Evolutionary conservation across 2,113 vertebrate species (phyloP), one percentile per base, ranked within the genome.

Genomic region (Boleophthalmus pectinirostris): DNA sequence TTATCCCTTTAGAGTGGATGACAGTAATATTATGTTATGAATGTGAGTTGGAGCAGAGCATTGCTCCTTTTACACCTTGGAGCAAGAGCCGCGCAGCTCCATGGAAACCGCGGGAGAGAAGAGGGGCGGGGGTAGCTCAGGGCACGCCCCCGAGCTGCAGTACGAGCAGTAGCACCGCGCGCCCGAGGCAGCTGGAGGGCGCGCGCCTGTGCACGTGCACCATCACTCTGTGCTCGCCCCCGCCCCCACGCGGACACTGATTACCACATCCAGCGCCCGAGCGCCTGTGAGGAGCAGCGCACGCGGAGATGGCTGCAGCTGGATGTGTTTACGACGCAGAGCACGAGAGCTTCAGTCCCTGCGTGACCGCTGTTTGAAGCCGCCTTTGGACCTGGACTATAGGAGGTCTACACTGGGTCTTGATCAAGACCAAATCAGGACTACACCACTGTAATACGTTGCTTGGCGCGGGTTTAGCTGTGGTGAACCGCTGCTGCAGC

Each of bases 61-160:
- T 54, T 54, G 18, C 8, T 54, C 51, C n/a, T n/a, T 53, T 18
- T n/a, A n/a, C 51, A 53, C 51, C 20, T 54, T 54, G 51, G 51
- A n/a, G 51, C 51, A 54, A 10, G 51, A 54, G 20, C 20, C 6
- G 20, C n/a, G 51, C 20, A 64, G 33, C 61, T 14, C 13, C 56
- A 64, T 46, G 56, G 63, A 63, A 51, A 70, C 54, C 25, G 56
- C 43, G 49, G 25, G 67, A 49, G 43, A 69, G 61, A 63, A 53
- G 67, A 63, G 16, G 74, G 81, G 81, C 66, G 80, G 81, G 78
- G 75, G 75, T 73, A 63, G 87, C 77, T 83, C 49, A 81, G 82
- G 91, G 78, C 90, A 93, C 94, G 93, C 94, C 92, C 92, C 87
- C 91, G 73, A 90, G 86, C 92, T 92, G 90, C 79, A 91, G 89